Conservation (phyloP, 2,888 invertebrate genomes). For the Spisula solida region DNA sequence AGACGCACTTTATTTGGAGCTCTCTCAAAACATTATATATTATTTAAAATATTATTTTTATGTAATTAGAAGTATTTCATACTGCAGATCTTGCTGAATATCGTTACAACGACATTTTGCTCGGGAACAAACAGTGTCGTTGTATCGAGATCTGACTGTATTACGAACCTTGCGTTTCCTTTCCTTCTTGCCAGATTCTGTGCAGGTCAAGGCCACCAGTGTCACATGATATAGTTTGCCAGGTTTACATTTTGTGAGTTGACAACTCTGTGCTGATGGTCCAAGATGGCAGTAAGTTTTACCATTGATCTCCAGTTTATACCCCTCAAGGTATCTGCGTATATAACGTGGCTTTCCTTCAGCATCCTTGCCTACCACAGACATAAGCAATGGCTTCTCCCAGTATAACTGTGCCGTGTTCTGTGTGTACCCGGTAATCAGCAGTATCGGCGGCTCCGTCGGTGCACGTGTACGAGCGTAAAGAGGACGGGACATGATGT, state of each 20-base stretch:
- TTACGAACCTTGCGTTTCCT: constrained; percentile 80
- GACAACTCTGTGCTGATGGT: constrained; percentile 86
- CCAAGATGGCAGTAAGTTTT: constrained; percentile 85
- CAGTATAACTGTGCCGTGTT: constrained; percentile 86
- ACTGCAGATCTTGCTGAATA: too few relatives aligned
- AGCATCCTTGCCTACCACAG: constrained; percentile 83
- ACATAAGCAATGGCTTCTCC: constrained; percentile 86
- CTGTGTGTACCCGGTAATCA: constrained; percentile 84
- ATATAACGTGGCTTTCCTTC: constrained; percentile 80
- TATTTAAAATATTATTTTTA: too few relatives aligned
- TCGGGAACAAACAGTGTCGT: too few relatives aligned
- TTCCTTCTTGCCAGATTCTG: constrained; percentile 85
- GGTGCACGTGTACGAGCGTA: constrained; percentile 86
- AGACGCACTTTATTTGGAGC: too few relatives aligned
- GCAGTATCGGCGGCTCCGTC: constrained; percentile 84
- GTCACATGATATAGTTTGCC: constrained; percentile 86
- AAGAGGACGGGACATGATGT: constrained; percentile 85
- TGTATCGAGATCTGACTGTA: too few relatives aligned
- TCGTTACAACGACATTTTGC: too few relatives aligned
- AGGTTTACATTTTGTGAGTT: constrained; percentile 87
- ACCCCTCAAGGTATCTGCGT: constrained; percentile 84
- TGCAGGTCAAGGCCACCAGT: constrained; percentile 86
- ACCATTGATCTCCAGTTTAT: constrained; percentile 86
- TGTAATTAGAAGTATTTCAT: too few relatives aligned
- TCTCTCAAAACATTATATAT: too few relatives aligned